phyloP scores from a whole-genome alignment of 1,140 invertebrate species.

The Drosophila lowei region DNA sequence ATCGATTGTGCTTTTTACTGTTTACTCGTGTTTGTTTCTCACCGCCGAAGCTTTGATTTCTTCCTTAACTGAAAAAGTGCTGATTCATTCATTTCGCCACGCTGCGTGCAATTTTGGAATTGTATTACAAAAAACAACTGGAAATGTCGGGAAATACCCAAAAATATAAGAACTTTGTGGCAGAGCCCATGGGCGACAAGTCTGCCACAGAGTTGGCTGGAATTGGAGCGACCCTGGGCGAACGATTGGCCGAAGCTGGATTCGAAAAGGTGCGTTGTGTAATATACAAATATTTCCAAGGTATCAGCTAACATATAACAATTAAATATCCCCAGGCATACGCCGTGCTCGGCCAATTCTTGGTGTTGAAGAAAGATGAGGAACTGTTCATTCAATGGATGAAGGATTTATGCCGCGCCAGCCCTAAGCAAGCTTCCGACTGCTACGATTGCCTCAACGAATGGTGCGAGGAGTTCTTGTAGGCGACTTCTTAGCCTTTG shows the following conservation, averaged over 20 bases:
- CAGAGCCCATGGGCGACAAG: constrained; percentile 97
- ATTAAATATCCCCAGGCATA: constrained; percentile 92
- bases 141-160: constrained; percentile 95
- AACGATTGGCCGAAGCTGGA: constrained; percentile 90
- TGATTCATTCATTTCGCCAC: too few relatives aligned
- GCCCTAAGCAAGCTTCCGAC: constrained; percentile 95
- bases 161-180: constrained; percentile 96
- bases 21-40: too few relatives aligned
- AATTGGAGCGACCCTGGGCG: constrained; percentile 94
- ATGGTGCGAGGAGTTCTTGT: constrained; percentile 98
- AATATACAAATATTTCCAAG: constrained; percentile 23
- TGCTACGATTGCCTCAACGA: constrained; percentile 97
- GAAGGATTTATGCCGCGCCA: constrained; percentile 95
- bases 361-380: constrained; percentile 97
- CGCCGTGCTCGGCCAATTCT: constrained; percentile 98
- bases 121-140: too few relatives aligned
- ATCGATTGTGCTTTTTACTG: too few relatives aligned
- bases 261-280: constrained; percentile 92
- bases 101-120: too few relatives aligned
- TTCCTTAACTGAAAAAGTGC: too few relatives aligned
- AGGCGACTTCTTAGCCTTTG: constrained; percentile 71
- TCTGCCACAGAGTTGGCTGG: constrained; percentile 96
- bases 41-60: too few relatives aligned
- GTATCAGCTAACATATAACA: neutral
- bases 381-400: constrained; percentile 99